Base-by-base conservation (phyloP, 2,888 invertebrate genomes). In the Cheilosia pagana region DNA sequence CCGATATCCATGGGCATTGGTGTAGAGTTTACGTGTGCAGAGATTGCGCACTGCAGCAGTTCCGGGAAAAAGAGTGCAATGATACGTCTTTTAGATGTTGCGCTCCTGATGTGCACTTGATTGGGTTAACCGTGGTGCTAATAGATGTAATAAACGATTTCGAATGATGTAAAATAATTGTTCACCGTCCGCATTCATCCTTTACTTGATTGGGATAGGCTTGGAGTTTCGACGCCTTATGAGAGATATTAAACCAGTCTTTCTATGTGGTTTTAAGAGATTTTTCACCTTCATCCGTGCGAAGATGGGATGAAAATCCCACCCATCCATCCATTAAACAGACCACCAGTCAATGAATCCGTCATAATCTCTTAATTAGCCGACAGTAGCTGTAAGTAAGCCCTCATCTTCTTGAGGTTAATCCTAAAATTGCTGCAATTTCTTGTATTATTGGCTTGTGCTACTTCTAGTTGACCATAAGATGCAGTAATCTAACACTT, bases 71-170 rank as follows among this genome's bases (percentile, higher is more conserved):
- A 41, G 19, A 52, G 14, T n/a, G 57, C 43, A 45, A 59, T 53
- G 71, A 77, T 65, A 60, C 77, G 55, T 48, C 63, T 81, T 65
- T 68, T 19, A 55, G 81, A 75, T 81, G 55, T 68, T 75, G 68
- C 62, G 62, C 43, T 62, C 1, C 16, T 57, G 52, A 60, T 60
- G 50, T 60, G 67, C 52, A 25, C 59, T 63, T 70, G 57, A 63
- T 81, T 55, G 50, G 68, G 55, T 45, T 68, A 55, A 62, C 62
- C 50, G 57, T 57, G 55, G 75, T 75, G 68, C 68, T 81, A 81
- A 81, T 81, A 52, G 75, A 74, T 67, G 74, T 67, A 60, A 79
- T 79, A 79, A 79, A 67, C 10, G 67, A 74, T 74, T 74, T 65
- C 74, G 45, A 74, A 39, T 74, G 63, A 74, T 74, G 74, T 48